These are phyloP conservation scores for Melanotaenia duboulayi DNA, from an alignment of 2,113 vertebrate species.

Conservation along the genomic window DNA sequence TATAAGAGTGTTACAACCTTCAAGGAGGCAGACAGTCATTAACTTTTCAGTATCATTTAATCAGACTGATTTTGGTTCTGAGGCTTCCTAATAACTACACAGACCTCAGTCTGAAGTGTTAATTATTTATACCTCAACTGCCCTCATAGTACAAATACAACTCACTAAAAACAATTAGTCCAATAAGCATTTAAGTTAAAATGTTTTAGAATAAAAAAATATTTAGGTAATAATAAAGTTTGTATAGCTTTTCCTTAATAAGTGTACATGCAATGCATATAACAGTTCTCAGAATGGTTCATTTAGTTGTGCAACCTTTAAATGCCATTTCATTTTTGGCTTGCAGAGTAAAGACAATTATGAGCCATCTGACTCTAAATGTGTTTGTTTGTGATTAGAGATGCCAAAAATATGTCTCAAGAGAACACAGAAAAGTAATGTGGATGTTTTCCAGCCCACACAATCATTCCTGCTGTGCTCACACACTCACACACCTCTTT, in stretches of 20 bases:
- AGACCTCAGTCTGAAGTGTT: too few relatives aligned
- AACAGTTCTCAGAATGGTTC: slow-evolving; percentile 6
- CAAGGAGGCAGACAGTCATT: too few relatives aligned
- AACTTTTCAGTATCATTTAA: too few relatives aligned
- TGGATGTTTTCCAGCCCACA: slow-evolving; percentile 53
- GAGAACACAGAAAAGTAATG: slow-evolving; percentile 46
- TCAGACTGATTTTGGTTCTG: too few relatives aligned
- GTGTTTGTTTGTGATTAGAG: slow-evolving; percentile 66
- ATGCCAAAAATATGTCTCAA: slow-evolving; percentile 58
- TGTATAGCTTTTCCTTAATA: neutral
- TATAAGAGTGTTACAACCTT: too few relatives aligned
- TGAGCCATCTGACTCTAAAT: slow-evolving; percentile 38
- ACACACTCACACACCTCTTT: slow-evolving; percentile 45
- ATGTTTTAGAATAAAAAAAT: neutral
- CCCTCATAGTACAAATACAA: too few relatives aligned
- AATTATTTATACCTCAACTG: too few relatives aligned
- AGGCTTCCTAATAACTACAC: too few relatives aligned
- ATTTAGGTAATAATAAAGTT: neutral
- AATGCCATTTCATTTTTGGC: slow-evolving; percentile 25
- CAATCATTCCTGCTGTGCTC: slow-evolving; percentile 53
- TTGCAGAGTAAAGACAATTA: slow-evolving; percentile 29
- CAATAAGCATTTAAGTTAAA: neutral
- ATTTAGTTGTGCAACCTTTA: slow-evolving; percentile 4
- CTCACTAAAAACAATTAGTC: too few relatives aligned
- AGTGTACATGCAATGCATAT: neutral